Percentiles rank a stretch among this genome's conserved stretches.
Evolutionary conservation across 2,113 vertebrate genomes (phyloP).

Genomic region (Uria aalge): DNA sequence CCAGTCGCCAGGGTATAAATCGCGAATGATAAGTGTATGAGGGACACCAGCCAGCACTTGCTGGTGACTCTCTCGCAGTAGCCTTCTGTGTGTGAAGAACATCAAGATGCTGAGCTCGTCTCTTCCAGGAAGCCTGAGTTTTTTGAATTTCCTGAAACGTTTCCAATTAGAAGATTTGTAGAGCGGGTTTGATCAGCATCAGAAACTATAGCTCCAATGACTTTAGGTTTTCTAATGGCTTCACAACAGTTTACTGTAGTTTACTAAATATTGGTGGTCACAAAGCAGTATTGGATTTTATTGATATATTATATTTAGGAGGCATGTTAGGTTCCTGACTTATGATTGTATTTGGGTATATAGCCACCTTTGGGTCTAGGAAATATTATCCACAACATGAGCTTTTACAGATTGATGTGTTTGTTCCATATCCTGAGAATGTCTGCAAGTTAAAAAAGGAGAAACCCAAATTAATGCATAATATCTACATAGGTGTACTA

Average conservation of each 20-base stretch:
- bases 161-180: not conserved
- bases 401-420: not conserved
- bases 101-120: not conserved
- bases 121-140: not conserved
- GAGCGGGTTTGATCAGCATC: not conserved
- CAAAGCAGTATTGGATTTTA: not conserved
- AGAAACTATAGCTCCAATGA: not conserved
- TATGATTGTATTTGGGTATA: not conserved
- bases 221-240: not conserved
- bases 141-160: not conserved
- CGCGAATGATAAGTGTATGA: not conserved
- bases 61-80: not conserved
- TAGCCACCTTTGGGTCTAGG: not conserved
- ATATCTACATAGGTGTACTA: not conserved
- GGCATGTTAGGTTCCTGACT: not conserved
- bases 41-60: not conserved
- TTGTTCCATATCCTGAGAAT: not conserved
- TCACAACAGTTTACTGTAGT: not conserved
- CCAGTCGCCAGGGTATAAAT: not conserved
- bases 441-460: not conserved
- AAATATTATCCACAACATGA: not conserved
- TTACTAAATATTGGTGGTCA: not conserved
- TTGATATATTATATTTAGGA: not conserved
- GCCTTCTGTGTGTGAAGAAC: not conserved
- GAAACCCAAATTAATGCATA: not conserved